These are phyloP conservation scores for Leucoraja erinaceus DNA, from an alignment of 2,113 vertebrate species.

Conservation along the genomic window DNA sequence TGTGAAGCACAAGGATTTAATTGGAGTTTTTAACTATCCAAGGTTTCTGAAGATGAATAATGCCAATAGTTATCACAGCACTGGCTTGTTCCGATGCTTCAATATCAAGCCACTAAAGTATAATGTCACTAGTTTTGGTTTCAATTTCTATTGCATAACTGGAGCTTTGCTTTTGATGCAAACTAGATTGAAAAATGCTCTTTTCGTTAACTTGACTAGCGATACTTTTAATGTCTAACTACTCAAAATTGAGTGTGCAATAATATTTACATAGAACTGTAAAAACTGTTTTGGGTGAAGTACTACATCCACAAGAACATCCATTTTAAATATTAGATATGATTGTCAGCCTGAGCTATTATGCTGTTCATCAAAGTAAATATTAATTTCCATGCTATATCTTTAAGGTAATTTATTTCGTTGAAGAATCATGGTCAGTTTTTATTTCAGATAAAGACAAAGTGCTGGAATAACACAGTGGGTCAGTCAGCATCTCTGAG, in stretches of 20 bases:
- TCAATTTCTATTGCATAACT: conserved; percentile 64
- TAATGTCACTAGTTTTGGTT: conserved; percentile 66
- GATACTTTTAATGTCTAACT: conserved; percentile 83
- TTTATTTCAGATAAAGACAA: no score
- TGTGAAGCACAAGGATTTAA: no score
- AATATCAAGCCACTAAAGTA: conserved; percentile 69
- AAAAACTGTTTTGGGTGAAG: conserved; percentile 80
- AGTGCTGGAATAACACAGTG: no score
- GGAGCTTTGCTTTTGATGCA: conserved; percentile 68
- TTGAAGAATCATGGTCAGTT: no score
- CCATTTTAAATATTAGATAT: conserved; percentile 80
- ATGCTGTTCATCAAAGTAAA: conserved; percentile 77
- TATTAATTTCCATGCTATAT: conserved; percentile 79
- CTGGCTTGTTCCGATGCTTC: conserved; percentile 70
- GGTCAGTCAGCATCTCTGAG: no score
- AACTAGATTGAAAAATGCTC: conserved; percentile 71
- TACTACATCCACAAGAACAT: conserved; percentile 78
- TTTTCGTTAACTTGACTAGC: conserved; percentile 81
- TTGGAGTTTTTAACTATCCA: not conserved
- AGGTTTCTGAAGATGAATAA: conserved; percentile 50
- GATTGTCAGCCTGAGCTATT: conserved; percentile 73
- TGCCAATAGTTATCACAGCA: conserved; percentile 64
- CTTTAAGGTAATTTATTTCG: conserved; percentile 76
- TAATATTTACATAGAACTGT: conserved; percentile 70
- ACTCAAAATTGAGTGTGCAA: conserved; percentile 81